These are phyloP conservation scores for Odocoileus hemionus DNA, from an alignment of 2,113 vertebrate genomes.

Conservation along the genomic window DNA sequence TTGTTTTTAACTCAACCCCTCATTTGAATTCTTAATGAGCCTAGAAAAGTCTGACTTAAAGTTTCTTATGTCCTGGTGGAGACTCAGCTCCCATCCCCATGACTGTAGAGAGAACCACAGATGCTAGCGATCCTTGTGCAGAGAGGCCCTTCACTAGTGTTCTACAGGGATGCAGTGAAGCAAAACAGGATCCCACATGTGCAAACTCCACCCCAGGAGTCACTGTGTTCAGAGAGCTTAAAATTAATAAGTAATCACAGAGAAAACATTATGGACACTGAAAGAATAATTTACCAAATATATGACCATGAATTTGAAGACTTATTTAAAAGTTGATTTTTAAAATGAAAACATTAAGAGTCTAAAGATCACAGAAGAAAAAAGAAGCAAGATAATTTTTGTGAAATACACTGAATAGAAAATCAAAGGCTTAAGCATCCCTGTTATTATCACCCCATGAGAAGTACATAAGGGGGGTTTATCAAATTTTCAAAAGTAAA, in stretches of 20 bases:
- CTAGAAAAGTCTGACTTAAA: neutral
- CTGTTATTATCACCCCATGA: neutral
- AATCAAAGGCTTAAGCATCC: neutral
- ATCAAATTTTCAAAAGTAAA: neutral
- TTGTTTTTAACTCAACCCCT: neutral
- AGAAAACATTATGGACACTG: neutral
- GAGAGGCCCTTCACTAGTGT: accelerated
- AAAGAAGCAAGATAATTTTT: neutral
- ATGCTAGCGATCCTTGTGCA: neutral
- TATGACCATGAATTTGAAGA: neutral
- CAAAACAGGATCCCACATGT: neutral
- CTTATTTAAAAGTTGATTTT: neutral
- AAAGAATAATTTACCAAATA: neutral
- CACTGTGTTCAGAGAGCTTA: neutral
- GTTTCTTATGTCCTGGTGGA: neutral
- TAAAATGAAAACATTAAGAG: neutral
- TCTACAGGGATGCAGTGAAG: accelerated
- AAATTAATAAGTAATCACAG: neutral
- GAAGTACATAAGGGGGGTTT: neutral
- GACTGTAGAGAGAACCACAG: neutral
- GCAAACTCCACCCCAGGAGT: neutral
- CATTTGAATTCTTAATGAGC: neutral
- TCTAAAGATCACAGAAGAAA: neutral
- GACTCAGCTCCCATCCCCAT: neutral
- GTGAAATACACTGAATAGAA: neutral